Conservation (phyloP, 2,113 vertebrate species). For the Megaceryle torquata region DNA sequence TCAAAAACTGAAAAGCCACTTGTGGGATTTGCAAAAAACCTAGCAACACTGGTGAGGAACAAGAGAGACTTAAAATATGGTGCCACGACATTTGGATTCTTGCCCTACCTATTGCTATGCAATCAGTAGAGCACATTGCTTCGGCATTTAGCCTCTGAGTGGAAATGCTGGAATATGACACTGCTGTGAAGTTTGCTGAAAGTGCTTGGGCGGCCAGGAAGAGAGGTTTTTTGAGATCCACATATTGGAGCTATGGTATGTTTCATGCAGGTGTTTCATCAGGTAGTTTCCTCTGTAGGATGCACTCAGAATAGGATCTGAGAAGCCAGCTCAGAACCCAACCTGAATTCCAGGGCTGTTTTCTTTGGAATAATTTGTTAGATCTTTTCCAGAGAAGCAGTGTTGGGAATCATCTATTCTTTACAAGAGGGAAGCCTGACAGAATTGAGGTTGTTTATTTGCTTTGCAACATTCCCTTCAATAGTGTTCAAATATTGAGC, state of each 20-base stretch:
- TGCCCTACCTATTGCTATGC: neutral
- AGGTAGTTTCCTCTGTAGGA: neutral
- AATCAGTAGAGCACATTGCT: neutral
- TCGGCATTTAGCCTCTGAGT: neutral
- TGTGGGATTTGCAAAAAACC: neutral
- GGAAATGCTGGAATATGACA: neutral
- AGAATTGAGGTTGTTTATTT: neutral
- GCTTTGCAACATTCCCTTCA: neutral
- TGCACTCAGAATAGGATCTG: neutral
- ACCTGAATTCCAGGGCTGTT: neutral
- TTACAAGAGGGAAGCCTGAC: neutral
- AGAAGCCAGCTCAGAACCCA: neutral
- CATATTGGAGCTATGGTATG: neutral
- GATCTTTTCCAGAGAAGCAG: neutral
- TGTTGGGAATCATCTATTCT: neutral
- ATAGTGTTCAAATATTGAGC: neutral
- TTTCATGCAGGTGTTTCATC: neutral
- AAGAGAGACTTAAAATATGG: neutral
- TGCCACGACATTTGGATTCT: neutral
- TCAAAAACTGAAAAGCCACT: neutral
- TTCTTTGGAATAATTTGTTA: neutral
- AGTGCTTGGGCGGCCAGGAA: neutral
- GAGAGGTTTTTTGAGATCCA: neutral
- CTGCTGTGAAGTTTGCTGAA: neutral
- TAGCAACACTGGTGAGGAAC: neutral